Evolutionary conservation across 2,113 vertebrate genomes (phyloP).

Genomic region (Thalassoma bifasciatum): DNA sequence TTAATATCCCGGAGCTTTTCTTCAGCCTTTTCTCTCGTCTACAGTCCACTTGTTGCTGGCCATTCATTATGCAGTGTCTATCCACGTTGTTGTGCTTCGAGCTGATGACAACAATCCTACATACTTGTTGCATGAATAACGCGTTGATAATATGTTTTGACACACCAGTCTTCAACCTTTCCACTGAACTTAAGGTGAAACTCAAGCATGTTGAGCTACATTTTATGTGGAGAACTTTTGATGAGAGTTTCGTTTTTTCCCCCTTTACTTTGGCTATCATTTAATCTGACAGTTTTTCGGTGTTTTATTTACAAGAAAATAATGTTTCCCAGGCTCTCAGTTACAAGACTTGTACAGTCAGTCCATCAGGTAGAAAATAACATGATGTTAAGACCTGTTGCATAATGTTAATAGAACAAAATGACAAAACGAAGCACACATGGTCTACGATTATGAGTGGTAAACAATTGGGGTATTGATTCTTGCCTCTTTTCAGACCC

Average conservation of each 20-base stretch:
- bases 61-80: slow-evolving; percentile 58
- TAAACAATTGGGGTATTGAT: slow-evolving; percentile 29
- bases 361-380: slow-evolving; percentile 12
- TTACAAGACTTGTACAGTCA: neutral
- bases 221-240: no score
- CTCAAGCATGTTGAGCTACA: neutral
- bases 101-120: slow-evolving; percentile 35
- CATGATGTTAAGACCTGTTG: slow-evolving; percentile 14
- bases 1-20: slow-evolving; percentile 17
- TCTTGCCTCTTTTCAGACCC: slow-evolving; percentile 12
- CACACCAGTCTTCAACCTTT: neutral
- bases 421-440: slow-evolving; percentile 28
- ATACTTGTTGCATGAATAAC: slow-evolving; percentile 24
- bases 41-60: slow-evolving; percentile 72
- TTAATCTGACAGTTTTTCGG: neutral
- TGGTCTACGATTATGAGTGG: slow-evolving; percentile 28
- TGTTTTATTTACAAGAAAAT: no score
- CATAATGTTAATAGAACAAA: slow-evolving; percentile 25
- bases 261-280: no score
- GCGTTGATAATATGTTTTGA: neutral
- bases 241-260: no score
- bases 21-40: slow-evolving; percentile 16
- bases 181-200: neutral
- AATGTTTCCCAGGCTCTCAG: neutral
- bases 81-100: slow-evolving; percentile 54